phyloP scores from a whole-genome alignment of 2,797 vertebrate genomes.

The Clarias fuscus region DNA sequence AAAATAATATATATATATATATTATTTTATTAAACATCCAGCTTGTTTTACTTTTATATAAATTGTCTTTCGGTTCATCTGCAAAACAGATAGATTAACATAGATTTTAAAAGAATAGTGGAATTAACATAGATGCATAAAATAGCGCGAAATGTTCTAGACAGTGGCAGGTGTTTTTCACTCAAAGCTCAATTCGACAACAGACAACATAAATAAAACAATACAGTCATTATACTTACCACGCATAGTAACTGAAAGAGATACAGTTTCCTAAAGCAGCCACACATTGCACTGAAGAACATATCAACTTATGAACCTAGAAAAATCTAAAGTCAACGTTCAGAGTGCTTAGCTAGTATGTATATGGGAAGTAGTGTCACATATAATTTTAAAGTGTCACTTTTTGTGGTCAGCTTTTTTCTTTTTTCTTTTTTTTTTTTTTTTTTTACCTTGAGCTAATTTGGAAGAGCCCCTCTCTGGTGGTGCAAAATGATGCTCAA shows the following conservation, averaged over 20 bases:
- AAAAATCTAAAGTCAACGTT: slow-evolving; percentile 14
- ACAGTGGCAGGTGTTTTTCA: background rate
- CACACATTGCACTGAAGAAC: slow-evolving; percentile 4
- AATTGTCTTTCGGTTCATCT: background rate
- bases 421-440: slow-evolving; percentile 51
- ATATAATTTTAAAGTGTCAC: slow-evolving; percentile 46
- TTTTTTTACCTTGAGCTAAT: slow-evolving; percentile 75
- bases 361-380: slow-evolving; percentile 5
- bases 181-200: background rate
- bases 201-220: background rate
- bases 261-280: background rate
- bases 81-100: background rate
- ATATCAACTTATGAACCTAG: background rate
- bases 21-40: background rate
- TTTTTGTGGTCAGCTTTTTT: slow-evolving; percentile 61
- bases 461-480: slow-evolving; percentile 74
- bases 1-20: background rate
- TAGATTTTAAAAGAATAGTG: background rate
- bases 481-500: slow-evolving; percentile 81
- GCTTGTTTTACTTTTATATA: background rate
- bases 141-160: background rate
- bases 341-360: background rate
- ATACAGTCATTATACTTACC: background rate
- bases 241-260: background rate
- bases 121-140: background rate